These are phyloP conservation scores for Archaeoteleia sp. DNA, from an alignment of 2,888 invertebrate genomes.

Conservation along the genomic window DNA sequence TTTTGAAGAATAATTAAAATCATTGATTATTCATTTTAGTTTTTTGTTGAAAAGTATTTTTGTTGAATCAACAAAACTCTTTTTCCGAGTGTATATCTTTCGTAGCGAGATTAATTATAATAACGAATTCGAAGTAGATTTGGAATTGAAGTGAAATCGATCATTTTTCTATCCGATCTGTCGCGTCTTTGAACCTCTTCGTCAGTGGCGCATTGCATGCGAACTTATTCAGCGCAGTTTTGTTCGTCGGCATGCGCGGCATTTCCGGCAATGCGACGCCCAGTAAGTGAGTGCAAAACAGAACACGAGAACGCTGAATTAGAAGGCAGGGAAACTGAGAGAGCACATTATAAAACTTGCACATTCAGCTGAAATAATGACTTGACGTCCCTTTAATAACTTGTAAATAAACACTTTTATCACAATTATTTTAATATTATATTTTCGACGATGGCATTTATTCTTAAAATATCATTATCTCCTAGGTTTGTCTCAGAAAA, in stretches of 20 bases:
- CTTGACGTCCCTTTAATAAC: background rate
- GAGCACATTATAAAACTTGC: slow-evolving; percentile 14
- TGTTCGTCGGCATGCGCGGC: slow-evolving; percentile 65
- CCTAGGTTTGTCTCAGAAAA: too few species aligned
- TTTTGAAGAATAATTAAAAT: too few species aligned
- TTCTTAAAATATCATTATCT: too few species aligned
- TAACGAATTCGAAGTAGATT: slow-evolving; percentile 23
- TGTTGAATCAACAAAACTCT: too few species aligned
- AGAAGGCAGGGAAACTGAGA: slow-evolving; percentile 23
- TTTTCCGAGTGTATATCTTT: too few species aligned
- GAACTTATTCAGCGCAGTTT: slow-evolving; percentile 51
- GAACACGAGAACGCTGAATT: slow-evolving; percentile 42
- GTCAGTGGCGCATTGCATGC: slow-evolving; percentile 55
- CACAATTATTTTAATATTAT: too few species aligned
- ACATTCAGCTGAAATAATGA: background rate
- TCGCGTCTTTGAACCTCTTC: slow-evolving; percentile 41
- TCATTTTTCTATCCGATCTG: slow-evolving; percentile 24
- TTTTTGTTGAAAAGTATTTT: slow-evolving; percentile 81
- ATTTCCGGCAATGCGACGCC: slow-evolving; percentile 71
- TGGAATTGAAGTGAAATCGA: slow-evolving; percentile 17
- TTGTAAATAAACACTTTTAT: background rate
- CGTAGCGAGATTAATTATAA: background rate
- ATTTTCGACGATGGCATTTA: too few species aligned
- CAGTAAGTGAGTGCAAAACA: slow-evolving; percentile 50
- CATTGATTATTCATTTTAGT: too few species aligned